A percentile compares a stretch with the other conserved stretches of the same genome.
phyloP scores from a whole-genome alignment of 2,888 invertebrate genomes.

The Leptopilina drosophilae region DNA sequence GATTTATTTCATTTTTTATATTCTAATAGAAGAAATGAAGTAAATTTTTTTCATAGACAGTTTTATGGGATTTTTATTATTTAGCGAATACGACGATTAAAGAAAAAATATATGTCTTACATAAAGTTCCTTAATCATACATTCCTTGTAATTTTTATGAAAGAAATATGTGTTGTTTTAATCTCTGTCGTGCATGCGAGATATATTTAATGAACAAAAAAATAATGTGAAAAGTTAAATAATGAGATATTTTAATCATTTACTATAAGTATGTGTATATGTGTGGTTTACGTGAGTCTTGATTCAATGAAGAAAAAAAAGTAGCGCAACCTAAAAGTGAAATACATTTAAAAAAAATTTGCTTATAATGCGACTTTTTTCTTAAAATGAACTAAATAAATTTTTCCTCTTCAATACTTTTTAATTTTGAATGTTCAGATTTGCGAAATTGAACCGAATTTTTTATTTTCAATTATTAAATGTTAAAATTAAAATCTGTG shows the following conservation, averaged over 20 bases:
- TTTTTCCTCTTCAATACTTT: too few relatives aligned
- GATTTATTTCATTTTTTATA: too few relatives aligned
- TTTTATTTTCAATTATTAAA: too few relatives aligned
- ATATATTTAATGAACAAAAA: background rate
- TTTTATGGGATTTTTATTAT: background rate
- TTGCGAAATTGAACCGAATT: too few relatives aligned
- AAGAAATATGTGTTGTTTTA: slow-evolving; percentile 14
- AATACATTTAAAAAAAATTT: background rate
- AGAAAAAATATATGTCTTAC: slow-evolving; percentile 14
- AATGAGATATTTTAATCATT: slow-evolving; percentile 24
- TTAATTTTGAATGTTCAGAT: too few relatives aligned
- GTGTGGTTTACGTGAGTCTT: slow-evolving; percentile 15
- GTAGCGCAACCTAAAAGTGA: background rate
- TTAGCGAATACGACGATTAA: background rate
- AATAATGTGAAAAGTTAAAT: slow-evolving; percentile 12
- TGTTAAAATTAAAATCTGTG: too few relatives aligned
- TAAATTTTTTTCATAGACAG: too few relatives aligned
- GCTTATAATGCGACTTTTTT: background rate
- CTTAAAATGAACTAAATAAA: too few relatives aligned
- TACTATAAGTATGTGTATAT: slow-evolving; percentile 24
- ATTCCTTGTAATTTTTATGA: slow-evolving; percentile 37
- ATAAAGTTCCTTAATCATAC: slow-evolving; percentile 17
- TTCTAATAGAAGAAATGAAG: too few relatives aligned
- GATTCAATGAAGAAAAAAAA: background rate
- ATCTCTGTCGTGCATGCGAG: slow-evolving; percentile 30